These are phyloP conservation scores for Caenorhabditis macrosperma DNA, from an alignment of 2,888 invertebrate species.

Conservation along the genomic window DNA sequence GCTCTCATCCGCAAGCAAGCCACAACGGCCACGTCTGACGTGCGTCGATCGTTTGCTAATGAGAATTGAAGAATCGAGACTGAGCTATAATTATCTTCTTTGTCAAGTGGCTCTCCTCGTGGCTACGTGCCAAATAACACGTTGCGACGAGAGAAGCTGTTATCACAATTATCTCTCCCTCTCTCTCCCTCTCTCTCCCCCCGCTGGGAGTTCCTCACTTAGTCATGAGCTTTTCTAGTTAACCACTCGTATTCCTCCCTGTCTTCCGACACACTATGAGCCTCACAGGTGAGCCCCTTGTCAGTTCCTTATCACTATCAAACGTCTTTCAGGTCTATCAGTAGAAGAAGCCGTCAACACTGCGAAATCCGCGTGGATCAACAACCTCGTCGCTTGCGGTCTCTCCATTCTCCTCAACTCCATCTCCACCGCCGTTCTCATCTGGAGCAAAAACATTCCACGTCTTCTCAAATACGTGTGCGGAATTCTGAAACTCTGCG, in stretches of 20 bases:
- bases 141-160: constrained; percentile 9
- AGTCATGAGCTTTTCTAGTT: constrained; percentile 9
- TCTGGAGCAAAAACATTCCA: constrained; percentile 3
- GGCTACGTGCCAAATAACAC: background rate
- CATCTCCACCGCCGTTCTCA: background rate
- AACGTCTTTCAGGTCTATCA: background rate
- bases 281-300: background rate
- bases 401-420: background rate
- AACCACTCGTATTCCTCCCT: background rate
- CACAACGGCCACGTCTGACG: constrained; percentile 31
- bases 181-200: background rate
- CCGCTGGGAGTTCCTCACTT: background rate
- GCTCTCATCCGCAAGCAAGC: constrained; percentile 26
- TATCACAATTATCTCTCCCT: constrained; percentile 29
- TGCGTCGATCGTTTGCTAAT: constrained; percentile 33
- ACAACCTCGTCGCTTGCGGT: constrained; percentile 15
- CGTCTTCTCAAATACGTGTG: background rate
- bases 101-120: background rate
- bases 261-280: background rate
- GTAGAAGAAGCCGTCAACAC: background rate
- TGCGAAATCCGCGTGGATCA: constrained; percentile 10
- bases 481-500: constrained; percentile 8
- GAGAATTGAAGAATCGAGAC: constrained; percentile 21
- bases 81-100: constrained; percentile 17
- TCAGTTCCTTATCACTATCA: background rate